Percentiles rank a stretch among this genome's conserved stretches.
Evolutionary conservation across 1,140 invertebrate genomes (phyloP).

Genomic region (Colletes gigas): DNA sequence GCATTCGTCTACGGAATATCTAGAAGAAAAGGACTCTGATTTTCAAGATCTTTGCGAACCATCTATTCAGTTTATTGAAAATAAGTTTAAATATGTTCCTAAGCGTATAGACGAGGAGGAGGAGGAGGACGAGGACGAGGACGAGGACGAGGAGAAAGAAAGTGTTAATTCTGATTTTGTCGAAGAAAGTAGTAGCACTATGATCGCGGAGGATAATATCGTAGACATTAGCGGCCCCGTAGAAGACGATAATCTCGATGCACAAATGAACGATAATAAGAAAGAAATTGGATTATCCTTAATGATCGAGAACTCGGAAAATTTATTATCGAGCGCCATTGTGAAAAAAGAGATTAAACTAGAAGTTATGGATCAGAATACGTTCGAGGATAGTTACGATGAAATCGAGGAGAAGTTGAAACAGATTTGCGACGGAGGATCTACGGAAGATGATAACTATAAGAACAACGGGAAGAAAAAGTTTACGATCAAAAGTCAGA

Average conservation of each 20-base stretch:
- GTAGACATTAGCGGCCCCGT: constrained; percentile 43
- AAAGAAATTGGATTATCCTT: not conserved
- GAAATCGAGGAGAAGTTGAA: constrained; percentile 73
- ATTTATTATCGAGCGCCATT: not conserved
- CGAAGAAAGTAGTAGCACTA: constrained; percentile 53
- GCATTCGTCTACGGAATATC: constrained; percentile 28
- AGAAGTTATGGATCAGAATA: constrained; percentile 52
- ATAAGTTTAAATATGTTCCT: constrained; percentile 4
- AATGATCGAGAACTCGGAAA: not conserved
- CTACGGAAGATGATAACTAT: constrained; percentile 51
- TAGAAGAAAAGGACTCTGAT: constrained; percentile 55
- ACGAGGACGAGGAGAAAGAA: constrained; percentile 1
- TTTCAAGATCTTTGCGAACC: constrained; percentile 34
- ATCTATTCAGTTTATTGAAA: not conserved
- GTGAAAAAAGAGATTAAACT: constrained; percentile 64
- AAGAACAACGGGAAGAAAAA: constrained; percentile 36
- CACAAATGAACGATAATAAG: constrained; percentile 25
- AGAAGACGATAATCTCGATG: constrained; percentile 36
- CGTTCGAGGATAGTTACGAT: constrained; percentile 62
- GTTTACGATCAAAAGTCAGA: not conserved
- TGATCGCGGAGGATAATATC: constrained; percentile 64
- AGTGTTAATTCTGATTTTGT: constrained; percentile 37
- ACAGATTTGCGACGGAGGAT: constrained; percentile 66
- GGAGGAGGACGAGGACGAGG: not conserved
- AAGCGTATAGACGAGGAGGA: constrained; percentile 9